Evolutionary conservation across 2,888 invertebrate genomes (phyloP), one percentile per base, ranked within the genome.

Genomic region (Cecidostiba fungosa): DNA sequence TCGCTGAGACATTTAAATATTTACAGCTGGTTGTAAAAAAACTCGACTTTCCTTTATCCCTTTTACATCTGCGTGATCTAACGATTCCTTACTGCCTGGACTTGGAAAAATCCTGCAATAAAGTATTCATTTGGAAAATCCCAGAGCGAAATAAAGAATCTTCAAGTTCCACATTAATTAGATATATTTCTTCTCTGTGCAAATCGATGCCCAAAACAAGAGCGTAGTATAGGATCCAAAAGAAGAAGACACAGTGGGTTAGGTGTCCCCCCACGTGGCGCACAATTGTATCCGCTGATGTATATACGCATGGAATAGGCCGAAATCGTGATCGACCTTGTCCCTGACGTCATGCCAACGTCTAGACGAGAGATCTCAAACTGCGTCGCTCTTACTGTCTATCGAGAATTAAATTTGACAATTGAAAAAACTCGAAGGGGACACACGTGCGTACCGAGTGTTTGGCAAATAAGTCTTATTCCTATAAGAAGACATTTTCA

Each of bases 321-420:
- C 88, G 89, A 89, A 88, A 89, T 89, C 88, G 89, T 88, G 85
- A 88, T 89, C 91, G 91, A 91, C 91, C 91, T 92, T 81, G 72
- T 73, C 80, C 59, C 32, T 91, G 91, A 91, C 91, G 90, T 91
- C 91, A 91, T 87, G 29, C 88, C 83, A 87, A 88, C 89, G 92
- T 92, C 92, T 92, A 92, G 92, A 92, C 92, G 89, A 87, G 88
- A 90, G 59, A 77, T 83, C 70, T 66, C 72, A 19, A n/a, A 79
- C 70, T 77, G 54, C 47, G 26, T 77, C 23, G 16, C 32, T 32
- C 59, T 26, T 74, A 5, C 19, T 3, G n/a, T 26, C 47, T 26
- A 50, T 76, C 29, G 50, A 50, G 23, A 29, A 66, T 76, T 76
- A 32, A 76, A 54, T 76, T 76, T 50, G 72, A 36, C 66, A 29